A percentile compares a stretch with the other conserved stretches of the same genome.
phyloP scores from a whole-genome alignment of 2,113 vertebrate species.

The Panthera uncia region DNA sequence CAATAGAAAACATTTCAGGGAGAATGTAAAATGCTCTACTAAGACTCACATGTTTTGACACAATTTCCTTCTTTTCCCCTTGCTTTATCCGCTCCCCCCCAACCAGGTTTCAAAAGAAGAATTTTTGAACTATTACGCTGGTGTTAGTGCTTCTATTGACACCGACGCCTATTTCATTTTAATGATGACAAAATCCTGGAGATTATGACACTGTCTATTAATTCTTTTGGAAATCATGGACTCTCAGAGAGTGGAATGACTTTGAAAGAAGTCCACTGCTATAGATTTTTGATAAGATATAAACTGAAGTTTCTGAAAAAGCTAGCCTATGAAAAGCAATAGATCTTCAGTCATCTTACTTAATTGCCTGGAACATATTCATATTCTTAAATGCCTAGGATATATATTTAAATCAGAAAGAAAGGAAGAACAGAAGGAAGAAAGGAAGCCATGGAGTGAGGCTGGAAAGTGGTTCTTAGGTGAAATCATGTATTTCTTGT shows the following conservation, averaged over 20 bases:
- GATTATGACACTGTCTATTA: conserved; percentile 67
- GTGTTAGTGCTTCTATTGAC: conserved; percentile 79
- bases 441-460: neutral
- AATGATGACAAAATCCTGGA: conserved; percentile 81
- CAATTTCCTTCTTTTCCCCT: neutral
- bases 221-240: neutral
- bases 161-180: conserved; percentile 79
- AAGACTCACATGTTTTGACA: neutral
- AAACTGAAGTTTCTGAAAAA: neutral
- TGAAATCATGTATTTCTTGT: neutral
- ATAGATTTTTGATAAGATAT: neutral
- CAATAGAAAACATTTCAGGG: neutral
- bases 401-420: conserved; percentile 1
- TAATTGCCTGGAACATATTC: neutral
- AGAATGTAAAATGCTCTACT: neutral
- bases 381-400: neutral
- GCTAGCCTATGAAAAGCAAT: neutral
- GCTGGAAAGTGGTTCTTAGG: neutral
- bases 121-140: conserved; percentile 80
- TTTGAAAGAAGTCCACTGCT: neutral
- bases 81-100: neutral
- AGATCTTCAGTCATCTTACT: conserved; percentile 16
- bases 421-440: neutral
- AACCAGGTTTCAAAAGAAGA: conserved; percentile 79
- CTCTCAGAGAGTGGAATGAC: neutral